A percentile compares a stretch with the other conserved stretches of the same genome.
Conservation (phyloP, 2,888 invertebrate species). For the Caenorhabditis becei region DNA sequence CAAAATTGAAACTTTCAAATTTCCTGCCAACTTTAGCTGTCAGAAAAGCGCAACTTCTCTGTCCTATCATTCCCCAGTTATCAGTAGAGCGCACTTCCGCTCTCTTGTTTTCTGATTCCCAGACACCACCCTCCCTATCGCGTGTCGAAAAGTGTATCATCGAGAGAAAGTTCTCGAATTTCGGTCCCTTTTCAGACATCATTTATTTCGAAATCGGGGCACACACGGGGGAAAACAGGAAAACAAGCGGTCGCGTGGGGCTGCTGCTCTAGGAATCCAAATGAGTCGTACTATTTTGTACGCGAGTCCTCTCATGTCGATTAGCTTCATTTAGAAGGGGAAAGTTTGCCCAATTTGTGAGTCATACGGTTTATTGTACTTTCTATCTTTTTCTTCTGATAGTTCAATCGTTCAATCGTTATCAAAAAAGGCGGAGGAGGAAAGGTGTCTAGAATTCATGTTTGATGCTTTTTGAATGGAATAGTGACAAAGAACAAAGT, state of each 20-base stretch:
- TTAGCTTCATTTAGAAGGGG: conserved; percentile 27
- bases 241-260: conserved; percentile 23
- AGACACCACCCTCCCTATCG: not conserved
- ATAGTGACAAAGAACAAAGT: no score
- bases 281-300: conserved; percentile 45
- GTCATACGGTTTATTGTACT: no score
- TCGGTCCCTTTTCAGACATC: not conserved
- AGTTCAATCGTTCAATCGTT: no score
- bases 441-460: no score
- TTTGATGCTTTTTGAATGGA: no score
- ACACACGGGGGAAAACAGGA: not conserved
- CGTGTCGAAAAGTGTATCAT: not conserved
- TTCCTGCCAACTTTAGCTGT: no score
- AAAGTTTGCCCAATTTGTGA: no score
- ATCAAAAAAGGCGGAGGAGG: no score
- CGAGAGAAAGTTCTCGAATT: not conserved
- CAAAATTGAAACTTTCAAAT: no score
- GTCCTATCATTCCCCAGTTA: no score
- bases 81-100: not conserved
- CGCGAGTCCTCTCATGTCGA: conserved; percentile 5
- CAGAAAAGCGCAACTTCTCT: no score
- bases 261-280: conserved; percentile 9
- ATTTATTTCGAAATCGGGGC: not conserved
- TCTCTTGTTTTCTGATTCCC: not conserved
- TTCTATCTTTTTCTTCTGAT: no score